These are phyloP conservation scores for Tortricodes alternella DNA, from an alignment of 2,888 invertebrate genomes.

Conservation along the genomic window DNA sequence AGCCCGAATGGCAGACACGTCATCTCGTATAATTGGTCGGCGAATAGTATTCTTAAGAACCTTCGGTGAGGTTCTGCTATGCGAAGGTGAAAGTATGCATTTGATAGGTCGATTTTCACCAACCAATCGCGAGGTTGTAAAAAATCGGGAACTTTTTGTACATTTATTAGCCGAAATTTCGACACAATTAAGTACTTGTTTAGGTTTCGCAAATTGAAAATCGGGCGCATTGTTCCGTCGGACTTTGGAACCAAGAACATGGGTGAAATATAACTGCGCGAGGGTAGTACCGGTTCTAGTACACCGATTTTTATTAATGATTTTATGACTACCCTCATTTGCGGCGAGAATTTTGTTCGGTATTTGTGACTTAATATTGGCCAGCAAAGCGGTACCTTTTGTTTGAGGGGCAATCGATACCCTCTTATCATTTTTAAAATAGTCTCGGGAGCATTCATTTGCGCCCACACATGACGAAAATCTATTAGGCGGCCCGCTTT, in stretches of 20 bases:
- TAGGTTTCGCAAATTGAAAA: not conserved
- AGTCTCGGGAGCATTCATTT: not conserved
- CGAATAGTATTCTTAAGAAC: constrained; percentile 22
- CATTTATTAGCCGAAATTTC: not conserved
- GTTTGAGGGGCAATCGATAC: not conserved
- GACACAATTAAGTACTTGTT: not conserved
- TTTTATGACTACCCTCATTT: not conserved
- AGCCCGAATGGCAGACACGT: constrained; percentile 28
- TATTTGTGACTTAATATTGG: not conserved
- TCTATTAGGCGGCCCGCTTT: not conserved
- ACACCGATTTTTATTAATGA: not conserved
- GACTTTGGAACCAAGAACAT: not conserved
- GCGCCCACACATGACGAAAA: not conserved
- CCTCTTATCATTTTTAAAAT: not conserved
- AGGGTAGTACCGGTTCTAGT: not conserved
- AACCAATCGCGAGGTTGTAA: constrained; percentile 1
- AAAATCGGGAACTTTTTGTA: not conserved
- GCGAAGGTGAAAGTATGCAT: constrained; percentile 28
- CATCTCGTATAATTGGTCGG: constrained; percentile 10
- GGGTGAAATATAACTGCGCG: not conserved
- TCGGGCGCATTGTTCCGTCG: not conserved
- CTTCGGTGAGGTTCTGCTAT: constrained; percentile 5
- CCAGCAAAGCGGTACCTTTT: not conserved
- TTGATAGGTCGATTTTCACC: constrained; percentile 27
- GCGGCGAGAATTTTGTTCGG: not conserved